phyloP scores from a whole-genome alignment of 1,140 invertebrate species.

The Caligus rogercresseyi region DNA sequence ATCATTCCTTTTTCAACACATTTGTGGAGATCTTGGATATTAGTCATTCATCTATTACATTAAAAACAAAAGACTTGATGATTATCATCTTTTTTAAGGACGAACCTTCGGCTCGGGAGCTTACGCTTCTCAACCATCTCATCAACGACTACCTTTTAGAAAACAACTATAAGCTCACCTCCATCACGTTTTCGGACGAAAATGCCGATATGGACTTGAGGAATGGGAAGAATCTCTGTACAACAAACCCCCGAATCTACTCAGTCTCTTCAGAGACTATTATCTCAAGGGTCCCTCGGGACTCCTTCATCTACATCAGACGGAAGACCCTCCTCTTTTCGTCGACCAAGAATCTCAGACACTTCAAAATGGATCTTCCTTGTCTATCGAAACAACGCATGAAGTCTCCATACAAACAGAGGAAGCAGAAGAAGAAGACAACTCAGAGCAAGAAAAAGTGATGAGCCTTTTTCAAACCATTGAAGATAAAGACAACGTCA shows the following conservation, averaged over 20 bases:
- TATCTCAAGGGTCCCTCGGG: slow-evolving; percentile 29
- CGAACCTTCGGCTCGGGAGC: not conserved
- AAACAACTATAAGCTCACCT: slow-evolving; percentile 66
- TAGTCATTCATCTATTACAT: not conserved
- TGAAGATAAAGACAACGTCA: not conserved
- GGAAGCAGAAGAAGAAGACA: too few species aligned
- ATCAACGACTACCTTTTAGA: slow-evolving; percentile 68
- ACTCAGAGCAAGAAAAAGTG: too few species aligned
- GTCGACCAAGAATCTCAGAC: too few species aligned
- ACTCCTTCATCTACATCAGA: too few species aligned
- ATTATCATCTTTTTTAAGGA: not conserved
- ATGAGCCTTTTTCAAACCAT: too few species aligned
- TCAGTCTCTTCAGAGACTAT: slow-evolving; percentile 55
- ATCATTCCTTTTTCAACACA: too few species aligned
- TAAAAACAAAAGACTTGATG: not conserved
- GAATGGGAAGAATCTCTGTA: slow-evolving; percentile 83
- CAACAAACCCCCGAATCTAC: slow-evolving; percentile 57
- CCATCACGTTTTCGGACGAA: slow-evolving; percentile 79
- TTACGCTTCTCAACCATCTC: slow-evolving; percentile 53
- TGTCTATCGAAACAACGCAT: too few species aligned
- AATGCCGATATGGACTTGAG: slow-evolving; percentile 83
- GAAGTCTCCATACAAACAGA: too few species aligned
- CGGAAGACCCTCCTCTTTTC: too few species aligned
- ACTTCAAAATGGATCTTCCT: too few species aligned
- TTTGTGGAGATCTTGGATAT: not conserved